Percentiles rank a stretch among this genome's conserved stretches.
Conservation (phyloP, 2,888 invertebrate species). For the Galeruca laticollis region DNA sequence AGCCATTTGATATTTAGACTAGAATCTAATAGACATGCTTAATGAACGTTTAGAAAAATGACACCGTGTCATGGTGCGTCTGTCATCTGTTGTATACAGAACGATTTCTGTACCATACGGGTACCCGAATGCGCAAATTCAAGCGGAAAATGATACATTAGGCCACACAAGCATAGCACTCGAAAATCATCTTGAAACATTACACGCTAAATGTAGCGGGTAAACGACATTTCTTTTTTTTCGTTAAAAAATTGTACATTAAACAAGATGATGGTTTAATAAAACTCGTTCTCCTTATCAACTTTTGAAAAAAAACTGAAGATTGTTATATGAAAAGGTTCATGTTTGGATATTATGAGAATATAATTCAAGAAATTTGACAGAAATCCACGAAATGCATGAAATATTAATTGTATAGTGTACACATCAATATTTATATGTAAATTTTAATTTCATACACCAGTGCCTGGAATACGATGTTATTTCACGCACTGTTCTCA, state of each 20-base stretch:
- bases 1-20: constrained; percentile 35
- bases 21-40: constrained; percentile 42
- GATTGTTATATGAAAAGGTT: no score
- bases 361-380: no score
- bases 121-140: constrained; percentile 36
- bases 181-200: constrained; percentile 20
- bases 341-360: no score
- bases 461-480: no score
- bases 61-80: constrained; percentile 43
- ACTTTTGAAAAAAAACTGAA: no score
- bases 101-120: constrained; percentile 29
- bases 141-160: constrained; percentile 45
- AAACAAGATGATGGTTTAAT: no score
- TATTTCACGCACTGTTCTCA: no score
- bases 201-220: constrained; percentile 23
- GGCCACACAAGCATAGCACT: constrained; percentile 46
- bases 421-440: no score
- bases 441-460: no score
- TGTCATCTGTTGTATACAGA: constrained; percentile 48
- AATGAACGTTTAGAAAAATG: constrained; percentile 52
- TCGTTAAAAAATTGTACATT: not conserved
- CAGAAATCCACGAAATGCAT: no score
- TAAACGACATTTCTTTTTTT: constrained; percentile 8
- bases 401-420: no score
- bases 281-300: no score